Percentiles rank a stretch among this genome's conserved stretches.
Evolutionary conservation across 1,140 invertebrate genomes (phyloP).

Genomic region (Zaprionus kolodkinae): DNA sequence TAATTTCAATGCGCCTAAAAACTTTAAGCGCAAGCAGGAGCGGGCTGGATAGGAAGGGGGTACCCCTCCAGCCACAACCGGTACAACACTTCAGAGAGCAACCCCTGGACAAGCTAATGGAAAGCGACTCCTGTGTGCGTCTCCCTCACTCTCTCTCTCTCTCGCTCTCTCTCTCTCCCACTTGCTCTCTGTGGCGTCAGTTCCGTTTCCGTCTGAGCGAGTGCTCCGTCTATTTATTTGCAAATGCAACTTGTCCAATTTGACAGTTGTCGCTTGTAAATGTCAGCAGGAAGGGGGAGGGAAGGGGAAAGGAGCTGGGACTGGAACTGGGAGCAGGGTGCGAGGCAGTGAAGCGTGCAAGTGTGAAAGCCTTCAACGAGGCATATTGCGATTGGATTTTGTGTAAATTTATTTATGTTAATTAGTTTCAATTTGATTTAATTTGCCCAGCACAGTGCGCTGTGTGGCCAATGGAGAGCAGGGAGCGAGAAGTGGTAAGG

Average conservation of each 20-base stretch:
- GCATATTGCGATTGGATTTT: slow-evolving; percentile 81
- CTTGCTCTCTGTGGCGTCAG: slow-evolving; percentile 66
- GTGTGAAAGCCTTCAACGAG: slow-evolving; percentile 79
- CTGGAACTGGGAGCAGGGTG: neutral
- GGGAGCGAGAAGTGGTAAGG: too few species aligned
- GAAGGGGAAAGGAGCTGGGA: neutral
- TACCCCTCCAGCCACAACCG: too few species aligned
- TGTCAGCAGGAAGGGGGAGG: slow-evolving; percentile 42
- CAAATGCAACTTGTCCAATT: slow-evolving; percentile 81
- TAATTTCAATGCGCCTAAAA: slow-evolving; percentile 78
- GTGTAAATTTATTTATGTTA: slow-evolving; percentile 83
- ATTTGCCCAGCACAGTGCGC: slow-evolving; percentile 56
- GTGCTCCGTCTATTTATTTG: slow-evolving; percentile 73
- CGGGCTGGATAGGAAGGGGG: slow-evolving; percentile 36
- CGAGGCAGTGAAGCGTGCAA: slow-evolving; percentile 66
- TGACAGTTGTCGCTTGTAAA: slow-evolving; percentile 80
- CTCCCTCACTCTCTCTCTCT: neutral
- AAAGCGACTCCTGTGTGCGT: slow-evolving; percentile 39
- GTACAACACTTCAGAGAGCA: neutral
- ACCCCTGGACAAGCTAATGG: slow-evolving; percentile 20
- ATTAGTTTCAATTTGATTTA: slow-evolving; percentile 83
- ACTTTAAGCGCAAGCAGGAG: slow-evolving; percentile 75
- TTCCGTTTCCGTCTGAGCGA: slow-evolving; percentile 75
- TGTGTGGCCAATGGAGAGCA: too few species aligned
- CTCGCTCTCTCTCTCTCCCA: neutral